phyloP scores from a whole-genome alignment of 35 echinoderm and acorn worm genomes.

The Lytechinus pictus region DNA sequence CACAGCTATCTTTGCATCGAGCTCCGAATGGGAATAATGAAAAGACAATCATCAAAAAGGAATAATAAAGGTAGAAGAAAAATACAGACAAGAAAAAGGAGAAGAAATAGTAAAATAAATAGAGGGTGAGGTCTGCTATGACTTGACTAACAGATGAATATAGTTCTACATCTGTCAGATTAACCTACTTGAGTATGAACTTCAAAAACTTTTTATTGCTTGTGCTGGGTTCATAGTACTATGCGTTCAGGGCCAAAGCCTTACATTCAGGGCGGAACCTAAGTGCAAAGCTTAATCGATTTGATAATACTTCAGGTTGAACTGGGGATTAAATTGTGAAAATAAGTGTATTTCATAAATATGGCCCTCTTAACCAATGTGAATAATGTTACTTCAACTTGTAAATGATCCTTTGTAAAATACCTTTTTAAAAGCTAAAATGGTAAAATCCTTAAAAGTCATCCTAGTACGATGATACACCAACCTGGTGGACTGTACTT shows the following conservation, averaged over 20 bases:
- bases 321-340: too few relatives aligned
- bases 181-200: not conserved
- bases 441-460: too few relatives aligned
- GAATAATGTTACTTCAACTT: too few relatives aligned
- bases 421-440: too few relatives aligned
- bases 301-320: not conserved
- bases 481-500: too few relatives aligned
- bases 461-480: too few relatives aligned
- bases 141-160: not conserved
- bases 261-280: not conserved
- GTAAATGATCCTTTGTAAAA: too few relatives aligned
- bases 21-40: not conserved
- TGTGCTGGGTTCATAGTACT: not conserved
- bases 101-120: not conserved
- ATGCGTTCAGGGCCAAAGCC: not conserved
- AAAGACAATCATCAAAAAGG: not conserved
- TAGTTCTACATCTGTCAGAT: not conserved
- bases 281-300: not conserved
- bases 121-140: not conserved
- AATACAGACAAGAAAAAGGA: too few relatives aligned
- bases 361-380: too few relatives aligned
- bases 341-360: too few relatives aligned
- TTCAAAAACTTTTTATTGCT: not conserved
- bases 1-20: too few relatives aligned
- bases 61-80: not conserved